Conservation (phyloP, 2,888 invertebrate genomes). For the Onchidella celtica region DNA sequence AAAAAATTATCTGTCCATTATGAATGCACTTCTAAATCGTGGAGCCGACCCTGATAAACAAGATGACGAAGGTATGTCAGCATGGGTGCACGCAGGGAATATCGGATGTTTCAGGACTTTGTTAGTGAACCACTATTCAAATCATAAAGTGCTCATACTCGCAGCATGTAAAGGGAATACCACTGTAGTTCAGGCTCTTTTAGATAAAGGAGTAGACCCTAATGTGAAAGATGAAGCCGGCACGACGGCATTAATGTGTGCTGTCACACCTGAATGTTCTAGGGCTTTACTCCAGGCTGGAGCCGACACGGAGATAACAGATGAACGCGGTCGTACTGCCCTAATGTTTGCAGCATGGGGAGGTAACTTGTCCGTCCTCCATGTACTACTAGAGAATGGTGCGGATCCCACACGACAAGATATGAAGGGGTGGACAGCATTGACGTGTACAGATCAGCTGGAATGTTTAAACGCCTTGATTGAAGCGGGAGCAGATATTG, state of each 20-base stretch:
- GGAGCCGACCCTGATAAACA: too few species aligned
- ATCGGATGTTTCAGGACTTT: too few species aligned
- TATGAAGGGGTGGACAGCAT: neutral
- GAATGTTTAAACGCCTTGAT: neutral
- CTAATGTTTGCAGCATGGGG: neutral
- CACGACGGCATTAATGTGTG: neutral
- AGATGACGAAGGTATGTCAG: too few species aligned
- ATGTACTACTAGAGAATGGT: neutral
- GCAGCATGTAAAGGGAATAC: too few species aligned
- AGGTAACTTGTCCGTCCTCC: neutral
- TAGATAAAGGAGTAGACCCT: neutral
- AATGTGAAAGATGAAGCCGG: neutral
- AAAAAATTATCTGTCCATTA: too few species aligned
- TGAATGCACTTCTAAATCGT: too few species aligned
- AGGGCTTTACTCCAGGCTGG: neutral
- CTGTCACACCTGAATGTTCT: neutral
- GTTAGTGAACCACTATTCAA: too few species aligned
- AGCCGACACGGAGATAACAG: neutral
- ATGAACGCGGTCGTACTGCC: neutral
- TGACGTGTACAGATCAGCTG: neutral
- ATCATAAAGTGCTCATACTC: too few species aligned
- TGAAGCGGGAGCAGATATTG: neutral
- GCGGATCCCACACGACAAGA: neutral
- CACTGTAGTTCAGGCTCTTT: too few species aligned
- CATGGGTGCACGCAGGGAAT: too few species aligned